A percentile compares a stretch with the other conserved stretches of the same genome.
Conservation (phyloP, 2,113 vertebrate species). For the Sardina pilchardus region DNA sequence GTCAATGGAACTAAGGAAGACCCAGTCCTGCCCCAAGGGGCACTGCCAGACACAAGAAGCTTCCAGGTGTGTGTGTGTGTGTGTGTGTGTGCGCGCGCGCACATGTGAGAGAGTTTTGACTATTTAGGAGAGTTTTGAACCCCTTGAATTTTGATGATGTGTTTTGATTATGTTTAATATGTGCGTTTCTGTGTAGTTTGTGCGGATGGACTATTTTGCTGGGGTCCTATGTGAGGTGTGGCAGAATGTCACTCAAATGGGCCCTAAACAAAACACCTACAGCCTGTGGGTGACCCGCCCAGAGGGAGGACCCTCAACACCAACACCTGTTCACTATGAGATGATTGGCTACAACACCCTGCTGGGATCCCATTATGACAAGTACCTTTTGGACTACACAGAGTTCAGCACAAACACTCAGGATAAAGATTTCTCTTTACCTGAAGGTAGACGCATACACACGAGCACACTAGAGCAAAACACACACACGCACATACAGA, state of each 20-base stretch:
- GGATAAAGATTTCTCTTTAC: slow-evolving; percentile 62
- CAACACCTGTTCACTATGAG: slow-evolving; percentile 73
- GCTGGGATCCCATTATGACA: slow-evolving; percentile 81
- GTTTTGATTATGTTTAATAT: not conserved
- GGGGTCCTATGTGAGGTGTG: slow-evolving; percentile 75
- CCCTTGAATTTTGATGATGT: not conserved
- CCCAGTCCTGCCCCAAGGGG: slow-evolving; percentile 59
- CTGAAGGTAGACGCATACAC: slow-evolving; percentile 63
- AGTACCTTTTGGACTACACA: slow-evolving; percentile 75
- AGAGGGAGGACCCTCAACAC: slow-evolving; percentile 46
- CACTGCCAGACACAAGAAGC: slow-evolving; percentile 64
- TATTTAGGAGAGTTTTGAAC: no score
- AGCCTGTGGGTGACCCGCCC: slow-evolving; percentile 74
- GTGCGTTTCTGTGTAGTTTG: slow-evolving; percentile 59
- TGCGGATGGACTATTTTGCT: slow-evolving; percentile 72
- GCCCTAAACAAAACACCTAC: slow-evolving; percentile 76
- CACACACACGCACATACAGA: not conserved
- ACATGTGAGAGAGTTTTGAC: no score
- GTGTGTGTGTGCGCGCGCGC: slow-evolving; percentile 5
- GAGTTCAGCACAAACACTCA: slow-evolving; percentile 69
- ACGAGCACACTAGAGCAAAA: not conserved
- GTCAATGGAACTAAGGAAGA: slow-evolving; percentile 74
- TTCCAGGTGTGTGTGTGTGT: slow-evolving; percentile 70
- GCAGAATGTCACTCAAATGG: slow-evolving; percentile 73
- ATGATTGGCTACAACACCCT: slow-evolving; percentile 80